Evolutionary conservation across 2,888 invertebrate genomes (phyloP).

Genomic region (Lycia hirtaria): DNA sequence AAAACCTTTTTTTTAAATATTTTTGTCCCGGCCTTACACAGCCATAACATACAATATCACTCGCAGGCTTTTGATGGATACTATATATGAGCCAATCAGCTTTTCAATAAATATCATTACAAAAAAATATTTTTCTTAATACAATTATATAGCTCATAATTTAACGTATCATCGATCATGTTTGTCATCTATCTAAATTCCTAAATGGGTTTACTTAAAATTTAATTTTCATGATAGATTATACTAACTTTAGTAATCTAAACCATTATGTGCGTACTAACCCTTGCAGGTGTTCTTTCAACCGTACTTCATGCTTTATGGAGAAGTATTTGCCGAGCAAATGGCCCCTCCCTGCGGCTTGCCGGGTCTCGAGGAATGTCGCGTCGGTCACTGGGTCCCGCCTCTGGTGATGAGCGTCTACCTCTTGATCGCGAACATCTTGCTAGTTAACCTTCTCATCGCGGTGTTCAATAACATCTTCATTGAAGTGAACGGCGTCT

Average conservation of each 20-base stretch:
- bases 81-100: too few relatives aligned
- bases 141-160: too few relatives aligned
- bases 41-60: too few relatives aligned
- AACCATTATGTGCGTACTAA: constrained; percentile 58
- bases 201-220: not conserved
- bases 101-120: too few relatives aligned
- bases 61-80: too few relatives aligned
- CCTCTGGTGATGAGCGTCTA: constrained; percentile 98
- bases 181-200: too few relatives aligned
- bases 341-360: constrained; percentile 97
- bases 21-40: too few relatives aligned
- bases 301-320: constrained; percentile 99
- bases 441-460: constrained; percentile 98
- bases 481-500: constrained; percentile 97
- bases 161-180: too few relatives aligned
- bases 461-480: constrained; percentile 99
- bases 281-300: constrained; percentile 94
- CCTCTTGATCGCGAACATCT: constrained; percentile 97
- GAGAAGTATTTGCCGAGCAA: constrained; percentile 98
- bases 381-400: constrained; percentile 97
- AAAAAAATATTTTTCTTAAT: too few relatives aligned
- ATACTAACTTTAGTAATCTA: not conserved
- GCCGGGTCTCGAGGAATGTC: constrained; percentile 89
- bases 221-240: not conserved
- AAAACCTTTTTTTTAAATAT: too few relatives aligned